These are phyloP conservation scores for Stenodema calcarata DNA, from an alignment of 2,888 invertebrate species.

Conservation along the genomic window DNA sequence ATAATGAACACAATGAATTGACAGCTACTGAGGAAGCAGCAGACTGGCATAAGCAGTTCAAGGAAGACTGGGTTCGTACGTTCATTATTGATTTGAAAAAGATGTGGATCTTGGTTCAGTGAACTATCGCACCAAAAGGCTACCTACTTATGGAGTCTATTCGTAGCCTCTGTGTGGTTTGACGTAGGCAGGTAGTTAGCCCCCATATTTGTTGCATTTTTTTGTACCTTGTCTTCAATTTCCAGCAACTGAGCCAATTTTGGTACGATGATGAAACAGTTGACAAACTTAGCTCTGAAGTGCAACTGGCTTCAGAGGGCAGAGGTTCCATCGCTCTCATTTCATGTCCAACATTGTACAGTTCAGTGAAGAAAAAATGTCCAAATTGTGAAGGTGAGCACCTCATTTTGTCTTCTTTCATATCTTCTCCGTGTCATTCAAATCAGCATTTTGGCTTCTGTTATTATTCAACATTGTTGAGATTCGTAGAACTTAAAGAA, in stretches of 20 bases:
- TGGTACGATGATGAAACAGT: constrained; percentile 92
- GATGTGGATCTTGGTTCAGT: background rate
- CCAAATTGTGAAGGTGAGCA: constrained; percentile 50
- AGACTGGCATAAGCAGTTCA: constrained; percentile 64
- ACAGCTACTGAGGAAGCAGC: constrained; percentile 65
- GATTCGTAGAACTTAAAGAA: background rate
- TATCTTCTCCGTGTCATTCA: too few relatives aligned
- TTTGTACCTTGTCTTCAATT: constrained; percentile 56
- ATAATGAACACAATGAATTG: constrained; percentile 72
- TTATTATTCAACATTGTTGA: background rate
- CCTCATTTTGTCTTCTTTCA: too few relatives aligned
- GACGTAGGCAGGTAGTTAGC: too few relatives aligned
- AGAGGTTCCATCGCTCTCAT: constrained; percentile 78
- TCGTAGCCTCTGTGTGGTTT: too few relatives aligned
- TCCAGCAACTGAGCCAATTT: constrained; percentile 95
- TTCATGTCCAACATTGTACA: constrained; percentile 87
- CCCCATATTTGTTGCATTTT: too few relatives aligned
- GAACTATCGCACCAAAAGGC: too few relatives aligned
- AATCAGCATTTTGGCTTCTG: background rate
- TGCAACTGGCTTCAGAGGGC: constrained; percentile 65
- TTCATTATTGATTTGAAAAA: background rate
- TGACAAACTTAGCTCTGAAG: constrained; percentile 72
- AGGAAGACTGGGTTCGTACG: constrained; percentile 80
- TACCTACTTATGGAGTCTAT: too few relatives aligned
- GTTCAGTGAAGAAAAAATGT: constrained; percentile 57